Percentiles rank a stretch among this genome's conserved stretches.
These are phyloP conservation scores for Chymomyza caudatula DNA, from an alignment of 2,888 invertebrate genomes.

Conservation along the genomic window DNA sequence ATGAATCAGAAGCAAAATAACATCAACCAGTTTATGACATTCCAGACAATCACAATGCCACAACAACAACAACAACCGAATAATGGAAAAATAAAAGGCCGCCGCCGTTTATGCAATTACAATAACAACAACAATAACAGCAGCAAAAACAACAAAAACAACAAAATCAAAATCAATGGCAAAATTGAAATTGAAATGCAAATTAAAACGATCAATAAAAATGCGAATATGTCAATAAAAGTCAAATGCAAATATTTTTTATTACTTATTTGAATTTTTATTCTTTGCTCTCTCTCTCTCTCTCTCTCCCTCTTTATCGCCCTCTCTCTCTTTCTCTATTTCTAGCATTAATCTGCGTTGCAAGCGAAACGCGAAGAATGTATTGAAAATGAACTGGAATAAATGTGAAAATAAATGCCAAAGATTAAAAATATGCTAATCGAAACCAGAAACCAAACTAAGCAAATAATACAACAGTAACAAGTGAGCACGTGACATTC, in stretches of 20 bases:
- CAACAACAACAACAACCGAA: constrained; percentile 19
- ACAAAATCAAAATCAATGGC: constrained; percentile 7
- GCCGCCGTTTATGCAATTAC: constrained; percentile 44
- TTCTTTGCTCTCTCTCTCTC: not conserved
- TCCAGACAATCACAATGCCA: constrained; percentile 14
- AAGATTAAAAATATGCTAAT: not conserved
- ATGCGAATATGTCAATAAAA: constrained; percentile 71
- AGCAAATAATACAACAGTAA: not conserved
- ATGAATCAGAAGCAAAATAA: not conserved
- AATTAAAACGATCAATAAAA: constrained; percentile 70
- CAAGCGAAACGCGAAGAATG: not conserved
- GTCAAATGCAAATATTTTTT: constrained; percentile 64
- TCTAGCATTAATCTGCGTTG: not conserved
- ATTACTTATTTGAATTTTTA: constrained; percentile 8
- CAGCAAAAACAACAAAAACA: constrained; percentile 5
- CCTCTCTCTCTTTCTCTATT: not conserved
- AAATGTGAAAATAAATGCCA: not conserved
- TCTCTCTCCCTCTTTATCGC: no score
- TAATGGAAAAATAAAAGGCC: constrained; percentile 23
- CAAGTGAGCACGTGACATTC: not conserved
- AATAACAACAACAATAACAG: constrained; percentile 30
- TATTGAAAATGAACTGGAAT: not conserved
- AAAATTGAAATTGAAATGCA: constrained; percentile 59
- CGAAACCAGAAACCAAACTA: not conserved
- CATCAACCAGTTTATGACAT: constrained; percentile 50